phyloP scores from a whole-genome alignment of 2,797 vertebrate species.

The Alca torda region DNA sequence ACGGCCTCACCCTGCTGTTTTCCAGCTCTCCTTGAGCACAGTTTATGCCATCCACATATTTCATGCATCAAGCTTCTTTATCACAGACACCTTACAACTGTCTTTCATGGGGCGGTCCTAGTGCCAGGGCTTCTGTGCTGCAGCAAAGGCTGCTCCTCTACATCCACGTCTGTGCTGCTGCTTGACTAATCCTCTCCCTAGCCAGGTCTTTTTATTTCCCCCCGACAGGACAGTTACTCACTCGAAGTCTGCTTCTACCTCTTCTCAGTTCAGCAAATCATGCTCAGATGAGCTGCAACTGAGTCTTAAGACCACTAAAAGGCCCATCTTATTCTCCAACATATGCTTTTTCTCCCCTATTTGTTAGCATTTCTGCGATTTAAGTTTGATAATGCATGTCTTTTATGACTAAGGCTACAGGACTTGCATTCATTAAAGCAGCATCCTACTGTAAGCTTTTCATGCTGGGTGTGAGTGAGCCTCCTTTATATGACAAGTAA shows the following conservation, averaged over 20 bases:
- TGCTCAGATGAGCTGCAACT: background rate
- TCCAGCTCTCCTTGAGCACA: rapidly evolving
- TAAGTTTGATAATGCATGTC: background rate
- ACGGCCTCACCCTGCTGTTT: background rate
- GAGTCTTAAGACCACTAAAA: background rate
- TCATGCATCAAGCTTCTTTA: background rate
- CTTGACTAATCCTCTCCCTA: background rate
- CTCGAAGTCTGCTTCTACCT: background rate
- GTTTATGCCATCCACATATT: background rate
- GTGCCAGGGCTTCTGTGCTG: background rate
- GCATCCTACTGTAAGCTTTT: background rate
- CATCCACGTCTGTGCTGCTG: background rate
- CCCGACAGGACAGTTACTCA: background rate
- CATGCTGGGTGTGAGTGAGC: background rate
- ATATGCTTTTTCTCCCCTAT: background rate
- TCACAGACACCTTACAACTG: background rate
- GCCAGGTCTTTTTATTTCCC: background rate
- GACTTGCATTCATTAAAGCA: background rate
- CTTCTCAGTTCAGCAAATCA: background rate
- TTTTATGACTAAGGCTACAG: background rate
- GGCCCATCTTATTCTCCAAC: background rate
- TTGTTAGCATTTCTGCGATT: background rate
- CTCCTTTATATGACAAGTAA: background rate
- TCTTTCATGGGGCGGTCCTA: rapidly evolving
- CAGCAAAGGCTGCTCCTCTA: background rate